Evolutionary conservation across 2,113 vertebrate species (phyloP), one percentile per base, ranked within the genome.

Genomic region (Chroicocephalus ridibundus): DNA sequence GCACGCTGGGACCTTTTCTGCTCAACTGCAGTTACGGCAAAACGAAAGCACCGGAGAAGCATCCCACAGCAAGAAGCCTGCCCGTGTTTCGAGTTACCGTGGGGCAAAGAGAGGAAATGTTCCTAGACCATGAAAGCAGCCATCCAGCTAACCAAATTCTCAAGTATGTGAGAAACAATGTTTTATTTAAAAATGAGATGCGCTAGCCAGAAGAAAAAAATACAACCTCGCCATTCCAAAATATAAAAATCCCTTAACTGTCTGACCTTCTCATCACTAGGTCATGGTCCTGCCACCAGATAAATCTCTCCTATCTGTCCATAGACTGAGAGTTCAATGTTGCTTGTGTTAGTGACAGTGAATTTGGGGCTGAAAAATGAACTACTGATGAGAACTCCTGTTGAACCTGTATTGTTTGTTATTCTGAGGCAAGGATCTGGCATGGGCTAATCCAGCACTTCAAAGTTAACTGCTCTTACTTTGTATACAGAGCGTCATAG

Each of bases 401-500:
- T 98, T 97, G 98, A 98, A 98, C 97, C 97, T 98, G 97, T 97
- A 97, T 95, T 98, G 98, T 98, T 99, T 99, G 99, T 99, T 99
- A 99, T 99, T 99, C 98, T 98, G 98, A 98, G 98, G 98, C 98
- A 97, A 97, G 98, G 98, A 98, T 98, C 97, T 98, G 98, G 98
- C 98, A 97, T 90, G 93, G 97, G 97, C 98, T 98, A 98, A 99
- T 98, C 98, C 98, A 82, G 96, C 97, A 98, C 99, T 99, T 99
- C 99, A 99, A 99, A 99, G 98, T 98, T 97, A 98, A 98, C 98
- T 97, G 98, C 76, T 95, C 97, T 98, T 91, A 74, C 97, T 98
- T 98, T 99, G 98, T 99, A 99, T 99, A 99, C 98, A 99, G 98
- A 98, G 98, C 98, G 98, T 99, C 99, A 99, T 98, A 96, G 94